Conservation (phyloP, 2,888 invertebrate species). For the Cephus pygmeus region DNA sequence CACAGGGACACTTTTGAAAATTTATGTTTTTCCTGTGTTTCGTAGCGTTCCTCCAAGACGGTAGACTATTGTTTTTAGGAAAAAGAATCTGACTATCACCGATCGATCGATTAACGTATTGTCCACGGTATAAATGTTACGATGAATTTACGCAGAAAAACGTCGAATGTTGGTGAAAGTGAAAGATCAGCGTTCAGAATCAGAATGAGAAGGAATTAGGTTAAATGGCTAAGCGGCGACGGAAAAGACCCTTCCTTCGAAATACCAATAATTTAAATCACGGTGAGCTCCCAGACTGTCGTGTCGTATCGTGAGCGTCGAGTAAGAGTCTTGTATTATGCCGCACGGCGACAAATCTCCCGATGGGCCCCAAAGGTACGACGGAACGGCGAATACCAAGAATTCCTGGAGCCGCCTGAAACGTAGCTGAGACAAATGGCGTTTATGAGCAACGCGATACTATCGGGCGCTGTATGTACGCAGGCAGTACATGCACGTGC, state of each 20-base stretch:
- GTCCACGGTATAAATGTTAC: background rate
- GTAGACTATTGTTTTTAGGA: background rate
- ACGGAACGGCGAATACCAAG: conserved; percentile 43
- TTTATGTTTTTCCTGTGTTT: background rate
- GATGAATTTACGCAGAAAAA: background rate
- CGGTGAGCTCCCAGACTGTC: background rate
- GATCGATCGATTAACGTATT: background rate
- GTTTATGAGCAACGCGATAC: conserved; percentile 44
- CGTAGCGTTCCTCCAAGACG: background rate
- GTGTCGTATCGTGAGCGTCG: background rate
- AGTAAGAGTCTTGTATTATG: background rate
- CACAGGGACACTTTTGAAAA: background rate
- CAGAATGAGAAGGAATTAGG: background rate
- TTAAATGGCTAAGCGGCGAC: background rate
- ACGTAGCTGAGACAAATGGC: conserved; percentile 21
- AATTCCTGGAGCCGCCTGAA: conserved; percentile 40
- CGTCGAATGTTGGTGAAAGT: background rate
- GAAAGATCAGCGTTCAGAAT: background rate
- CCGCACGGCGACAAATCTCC: conserved; percentile 2
- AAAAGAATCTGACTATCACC: background rate
- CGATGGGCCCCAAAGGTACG: conserved; percentile 43
- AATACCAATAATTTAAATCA: background rate
- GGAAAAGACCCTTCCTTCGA: background rate
- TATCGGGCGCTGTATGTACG: conserved; percentile 32
- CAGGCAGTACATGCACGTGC: conserved; percentile 20